These are phyloP conservation scores for Oceanodroma leucorhoa DNA, from an alignment of 2,797 vertebrate species.

Conservation along the genomic window DNA sequence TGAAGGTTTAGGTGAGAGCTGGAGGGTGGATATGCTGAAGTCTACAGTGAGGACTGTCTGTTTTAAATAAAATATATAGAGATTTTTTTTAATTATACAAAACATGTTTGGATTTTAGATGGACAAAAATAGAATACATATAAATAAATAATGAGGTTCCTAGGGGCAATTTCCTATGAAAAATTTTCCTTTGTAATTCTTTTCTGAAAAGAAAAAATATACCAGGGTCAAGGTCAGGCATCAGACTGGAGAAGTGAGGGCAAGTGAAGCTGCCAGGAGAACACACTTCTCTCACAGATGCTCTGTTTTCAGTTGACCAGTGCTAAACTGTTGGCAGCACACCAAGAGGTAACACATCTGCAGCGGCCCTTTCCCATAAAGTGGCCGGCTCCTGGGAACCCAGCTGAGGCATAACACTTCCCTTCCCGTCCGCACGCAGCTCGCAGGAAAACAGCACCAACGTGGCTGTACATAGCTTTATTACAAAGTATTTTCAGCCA, in stretches of 20 bases:
- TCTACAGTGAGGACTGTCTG: background rate
- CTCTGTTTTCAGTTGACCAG: background rate
- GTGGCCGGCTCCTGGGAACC: background rate
- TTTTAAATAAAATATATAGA: background rate
- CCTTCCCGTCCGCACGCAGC: background rate
- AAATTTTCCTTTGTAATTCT: background rate
- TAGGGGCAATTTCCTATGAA: background rate
- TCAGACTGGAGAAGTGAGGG: background rate
- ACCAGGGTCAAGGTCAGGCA: background rate
- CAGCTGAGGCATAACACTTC: background rate
- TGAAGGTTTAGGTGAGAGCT: background rate
- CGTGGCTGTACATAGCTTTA: background rate
- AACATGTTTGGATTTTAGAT: background rate
- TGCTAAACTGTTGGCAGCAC: background rate
- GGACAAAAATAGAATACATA: background rate
- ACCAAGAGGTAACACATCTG: background rate
- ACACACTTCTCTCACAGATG: background rate
- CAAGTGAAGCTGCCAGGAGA: accelerated
- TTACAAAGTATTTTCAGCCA: background rate
- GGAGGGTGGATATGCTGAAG: background rate
- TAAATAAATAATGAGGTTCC: background rate
- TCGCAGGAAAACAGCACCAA: background rate
- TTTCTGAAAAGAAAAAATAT: background rate
- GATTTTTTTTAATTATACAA: background rate
- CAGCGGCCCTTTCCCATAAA: background rate